Evolutionary conservation across 2,888 invertebrate species (phyloP).

Genomic region (Zonitis immaculata): DNA sequence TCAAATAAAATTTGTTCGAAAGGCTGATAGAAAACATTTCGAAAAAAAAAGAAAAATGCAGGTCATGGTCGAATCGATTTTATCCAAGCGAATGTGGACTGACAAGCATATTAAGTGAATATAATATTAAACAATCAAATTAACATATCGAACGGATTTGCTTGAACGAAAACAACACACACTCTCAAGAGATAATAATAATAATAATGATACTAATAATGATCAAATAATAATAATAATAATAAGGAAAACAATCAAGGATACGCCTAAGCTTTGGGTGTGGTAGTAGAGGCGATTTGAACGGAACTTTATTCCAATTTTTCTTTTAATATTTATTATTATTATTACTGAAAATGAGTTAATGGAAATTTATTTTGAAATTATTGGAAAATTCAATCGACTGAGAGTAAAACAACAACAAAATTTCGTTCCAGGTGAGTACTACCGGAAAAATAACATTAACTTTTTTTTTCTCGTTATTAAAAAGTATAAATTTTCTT

Average conservation of each 20-base stretch:
- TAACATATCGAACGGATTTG: slow-evolving; percentile 27
- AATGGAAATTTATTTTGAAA: too few relatives aligned
- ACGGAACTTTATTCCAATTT: slow-evolving; percentile 3
- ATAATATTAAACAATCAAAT: slow-evolving; percentile 23
- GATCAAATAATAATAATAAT: too few relatives aligned
- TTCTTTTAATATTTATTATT: too few relatives aligned
- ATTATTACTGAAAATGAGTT: too few relatives aligned
- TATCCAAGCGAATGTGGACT: slow-evolving; percentile 15
- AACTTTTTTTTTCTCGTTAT: too few relatives aligned
- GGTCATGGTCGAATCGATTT: slow-evolving; percentile 19
- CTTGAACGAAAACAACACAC: slow-evolving; percentile 24
- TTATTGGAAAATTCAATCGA: too few relatives aligned
- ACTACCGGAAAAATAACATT: too few relatives aligned
- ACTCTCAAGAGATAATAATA: slow-evolving; percentile 17
- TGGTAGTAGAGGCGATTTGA: slow-evolving; percentile 11
- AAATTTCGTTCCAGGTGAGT: too few relatives aligned
- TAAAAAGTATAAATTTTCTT: too few relatives aligned
- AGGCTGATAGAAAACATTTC: slow-evolving; percentile 7
- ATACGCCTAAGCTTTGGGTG: slow-evolving; percentile 18
- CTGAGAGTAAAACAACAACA: too few relatives aligned
- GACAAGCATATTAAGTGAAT: slow-evolving; percentile 19
- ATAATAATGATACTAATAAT: too few relatives aligned
- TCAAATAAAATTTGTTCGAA: neutral
- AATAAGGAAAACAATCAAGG: slow-evolving; percentile 22
- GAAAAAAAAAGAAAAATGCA: slow-evolving; percentile 11